Conservation (phyloP, 2,888 invertebrate genomes). For the Athalia circularis region DNA sequence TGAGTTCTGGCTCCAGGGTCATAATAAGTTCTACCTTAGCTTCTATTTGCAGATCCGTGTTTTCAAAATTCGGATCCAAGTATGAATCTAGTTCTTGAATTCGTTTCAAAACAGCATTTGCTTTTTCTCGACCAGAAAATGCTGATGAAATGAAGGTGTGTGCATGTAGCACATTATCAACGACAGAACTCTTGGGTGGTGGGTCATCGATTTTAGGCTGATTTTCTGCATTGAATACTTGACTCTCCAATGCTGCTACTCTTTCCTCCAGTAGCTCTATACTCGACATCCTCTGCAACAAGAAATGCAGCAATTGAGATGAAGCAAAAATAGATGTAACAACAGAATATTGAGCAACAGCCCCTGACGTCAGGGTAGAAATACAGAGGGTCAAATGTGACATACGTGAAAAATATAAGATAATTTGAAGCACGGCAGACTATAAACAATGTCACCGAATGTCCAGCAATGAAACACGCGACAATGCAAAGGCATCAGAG, state of each 20-base stretch:
- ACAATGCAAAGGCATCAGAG: background rate
- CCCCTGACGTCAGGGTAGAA: too few relatives aligned
- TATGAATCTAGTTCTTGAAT: slow-evolving; percentile 74
- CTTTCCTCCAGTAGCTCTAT: slow-evolving; percentile 74
- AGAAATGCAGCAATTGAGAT: background rate
- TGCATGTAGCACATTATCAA: slow-evolving; percentile 74
- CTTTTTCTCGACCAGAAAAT: slow-evolving; percentile 75
- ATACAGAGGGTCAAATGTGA: too few relatives aligned
- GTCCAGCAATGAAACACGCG: too few relatives aligned
- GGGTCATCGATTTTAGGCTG: slow-evolving; percentile 60
- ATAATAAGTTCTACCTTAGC: slow-evolving; percentile 75
- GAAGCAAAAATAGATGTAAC: background rate
- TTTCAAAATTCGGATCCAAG: slow-evolving; percentile 73
- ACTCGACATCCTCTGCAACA: slow-evolving; percentile 51
- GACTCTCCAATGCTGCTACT: slow-evolving; percentile 73
- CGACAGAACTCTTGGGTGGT: slow-evolving; percentile 67
- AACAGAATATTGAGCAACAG: background rate
- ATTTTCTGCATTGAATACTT: slow-evolving; percentile 70
- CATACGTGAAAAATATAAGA: too few relatives aligned
- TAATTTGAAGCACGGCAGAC: too few relatives aligned
- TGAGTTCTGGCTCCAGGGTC: slow-evolving; percentile 74
- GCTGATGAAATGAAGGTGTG: slow-evolving; percentile 76
- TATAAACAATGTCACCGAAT: too few relatives aligned
- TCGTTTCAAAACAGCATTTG: slow-evolving; percentile 73
- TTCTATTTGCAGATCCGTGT: slow-evolving; percentile 72